These are phyloP conservation scores for Podarcis siculus DNA, from an alignment of 2,797 vertebrate genomes.

Conservation along the genomic window DNA sequence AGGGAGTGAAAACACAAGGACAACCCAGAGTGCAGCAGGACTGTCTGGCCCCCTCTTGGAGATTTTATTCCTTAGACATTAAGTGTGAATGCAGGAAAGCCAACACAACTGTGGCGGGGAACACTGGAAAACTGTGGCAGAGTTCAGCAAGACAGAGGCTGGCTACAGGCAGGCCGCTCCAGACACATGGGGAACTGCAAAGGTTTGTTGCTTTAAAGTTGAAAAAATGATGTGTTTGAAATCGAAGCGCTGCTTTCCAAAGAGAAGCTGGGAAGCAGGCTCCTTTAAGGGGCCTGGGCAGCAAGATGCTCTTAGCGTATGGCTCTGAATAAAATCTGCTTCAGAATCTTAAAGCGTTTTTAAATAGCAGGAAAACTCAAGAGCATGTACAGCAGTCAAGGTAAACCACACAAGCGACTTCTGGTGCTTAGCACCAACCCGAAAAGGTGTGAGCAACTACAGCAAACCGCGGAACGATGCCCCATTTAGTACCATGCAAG, in stretches of 20 bases:
- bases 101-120: slow-evolving; percentile 11
- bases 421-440: background rate
- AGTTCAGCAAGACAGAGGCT: background rate
- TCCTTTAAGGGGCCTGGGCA: background rate
- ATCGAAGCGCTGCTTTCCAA: background rate
- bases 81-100: background rate
- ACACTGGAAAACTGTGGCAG: slow-evolving; percentile 19
- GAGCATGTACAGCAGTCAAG: background rate
- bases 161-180: background rate
- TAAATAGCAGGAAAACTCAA: background rate
- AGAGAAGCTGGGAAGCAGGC: background rate
- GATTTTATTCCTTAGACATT: slow-evolving; percentile 5
- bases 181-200: slow-evolving; percentile 24
- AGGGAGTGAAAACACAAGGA: slow-evolving; percentile 71
- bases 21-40: slow-evolving; percentile 60
- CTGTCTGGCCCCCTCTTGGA: slow-evolving; percentile 40
- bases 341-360: background rate
- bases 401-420: background rate
- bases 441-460: background rate
- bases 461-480: background rate
- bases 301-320: background rate
- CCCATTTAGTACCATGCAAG: background rate
- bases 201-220: background rate
- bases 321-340: background rate
- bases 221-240: no score